Evolutionary conservation across 1,140 invertebrate genomes (phyloP).

Genomic region (Mercenaria mercenaria): DNA sequence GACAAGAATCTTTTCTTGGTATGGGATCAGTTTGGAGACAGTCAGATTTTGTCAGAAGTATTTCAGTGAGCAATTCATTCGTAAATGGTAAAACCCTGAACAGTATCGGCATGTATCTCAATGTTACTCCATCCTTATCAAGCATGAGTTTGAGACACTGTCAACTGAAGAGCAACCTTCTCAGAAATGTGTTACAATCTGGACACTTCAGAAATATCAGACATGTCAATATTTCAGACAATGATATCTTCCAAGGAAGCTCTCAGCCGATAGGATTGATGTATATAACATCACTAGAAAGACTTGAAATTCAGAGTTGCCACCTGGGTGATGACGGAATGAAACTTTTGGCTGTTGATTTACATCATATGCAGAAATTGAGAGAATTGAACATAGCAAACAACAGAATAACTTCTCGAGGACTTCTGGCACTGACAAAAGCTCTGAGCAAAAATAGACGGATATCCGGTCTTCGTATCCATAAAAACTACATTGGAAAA

Average conservation of each 20-base stretch:
- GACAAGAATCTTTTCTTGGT: no score
- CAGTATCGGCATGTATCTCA: no score
- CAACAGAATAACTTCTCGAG: neutral
- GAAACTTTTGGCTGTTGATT: neutral
- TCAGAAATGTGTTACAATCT: neutral
- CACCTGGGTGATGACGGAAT: neutral
- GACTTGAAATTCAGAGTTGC: neutral
- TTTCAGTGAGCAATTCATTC: no score
- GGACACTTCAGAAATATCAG: constrained; percentile 3
- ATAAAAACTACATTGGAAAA: neutral
- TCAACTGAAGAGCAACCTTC: no score
- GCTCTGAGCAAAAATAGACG: neutral
- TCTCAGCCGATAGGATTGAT: neutral
- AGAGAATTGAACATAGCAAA: neutral
- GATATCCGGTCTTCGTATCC: neutral
- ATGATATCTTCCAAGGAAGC: neutral
- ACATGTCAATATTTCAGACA: neutral
- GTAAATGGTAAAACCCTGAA: no score
- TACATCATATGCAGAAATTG: neutral
- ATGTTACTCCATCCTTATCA: no score
- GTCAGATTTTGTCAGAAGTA: no score
- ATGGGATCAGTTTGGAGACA: no score
- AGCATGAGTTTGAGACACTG: no score
- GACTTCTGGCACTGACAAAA: neutral
- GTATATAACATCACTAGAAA: neutral